phyloP scores from a whole-genome alignment of 2,888 invertebrate genomes.

The Dorcus parallelipipedus region DNA sequence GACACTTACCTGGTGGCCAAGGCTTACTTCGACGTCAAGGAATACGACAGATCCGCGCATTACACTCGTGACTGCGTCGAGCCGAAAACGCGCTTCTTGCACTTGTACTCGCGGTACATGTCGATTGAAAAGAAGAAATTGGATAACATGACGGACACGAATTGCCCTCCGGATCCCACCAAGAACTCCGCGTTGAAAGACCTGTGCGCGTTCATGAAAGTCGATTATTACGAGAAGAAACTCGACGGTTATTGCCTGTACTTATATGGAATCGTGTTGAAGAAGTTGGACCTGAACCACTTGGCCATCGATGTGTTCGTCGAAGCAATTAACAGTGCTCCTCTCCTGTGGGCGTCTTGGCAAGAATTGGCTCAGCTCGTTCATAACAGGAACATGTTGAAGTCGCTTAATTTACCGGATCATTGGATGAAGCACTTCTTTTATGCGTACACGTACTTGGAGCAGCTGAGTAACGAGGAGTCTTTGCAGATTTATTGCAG shows the following conservation, averaged over 20 bases:
- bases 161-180: slow-evolving; percentile 58
- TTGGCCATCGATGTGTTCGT: slow-evolving; percentile 78
- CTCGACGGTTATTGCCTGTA: slow-evolving; percentile 87
- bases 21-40: slow-evolving; percentile 85
- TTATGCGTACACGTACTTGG: slow-evolving; percentile 83
- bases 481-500: slow-evolving; percentile 79
- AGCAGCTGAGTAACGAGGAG: slow-evolving; percentile 86
- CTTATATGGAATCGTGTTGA: slow-evolving; percentile 86
- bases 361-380: slow-evolving; percentile 84
- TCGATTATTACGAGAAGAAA: slow-evolving; percentile 57
- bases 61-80: slow-evolving; percentile 70
- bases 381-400: slow-evolving; percentile 64
- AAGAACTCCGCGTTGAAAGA: slow-evolving; percentile 56
- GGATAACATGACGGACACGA: slow-evolving; percentile 68
- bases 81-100: slow-evolving; percentile 74
- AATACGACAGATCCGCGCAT: slow-evolving; percentile 84
- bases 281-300: slow-evolving; percentile 76
- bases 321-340: slow-evolving; percentile 73
- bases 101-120: slow-evolving; percentile 82
- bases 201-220: slow-evolving; percentile 56
- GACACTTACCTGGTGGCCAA: slow-evolving; percentile 77
- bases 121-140: slow-evolving; percentile 87
- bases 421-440: slow-evolving; percentile 97
- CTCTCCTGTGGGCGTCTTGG: slow-evolving; percentile 95
- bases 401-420: slow-evolving; percentile 66